phyloP scores from a whole-genome alignment of 2,888 invertebrate species.

The Oscheius sp. region DNA sequence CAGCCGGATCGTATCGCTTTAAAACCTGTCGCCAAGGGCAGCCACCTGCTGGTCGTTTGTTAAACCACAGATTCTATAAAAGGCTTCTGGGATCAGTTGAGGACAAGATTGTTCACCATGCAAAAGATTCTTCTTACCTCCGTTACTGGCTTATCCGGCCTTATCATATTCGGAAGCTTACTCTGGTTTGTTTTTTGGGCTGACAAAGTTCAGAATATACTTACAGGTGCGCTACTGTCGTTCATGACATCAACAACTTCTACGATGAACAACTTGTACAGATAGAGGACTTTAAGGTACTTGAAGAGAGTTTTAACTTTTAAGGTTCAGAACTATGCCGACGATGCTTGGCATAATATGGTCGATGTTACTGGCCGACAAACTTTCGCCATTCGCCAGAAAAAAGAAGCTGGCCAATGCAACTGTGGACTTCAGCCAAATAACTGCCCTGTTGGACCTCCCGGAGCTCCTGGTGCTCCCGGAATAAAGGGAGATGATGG shows the following conservation, averaged over 20 bases:
- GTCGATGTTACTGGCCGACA: slow-evolving; percentile 18
- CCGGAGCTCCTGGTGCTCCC: slow-evolving; percentile 21
- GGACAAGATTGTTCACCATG: not conserved
- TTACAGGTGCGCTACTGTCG: too few relatives aligned
- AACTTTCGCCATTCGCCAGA: slow-evolving; percentile 19
- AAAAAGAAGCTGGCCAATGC: slow-evolving; percentile 19
- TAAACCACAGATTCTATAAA: slow-evolving; percentile 7
- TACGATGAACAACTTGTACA: slow-evolving; percentile 5
- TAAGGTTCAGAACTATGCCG: slow-evolving; percentile 21
- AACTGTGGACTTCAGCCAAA: slow-evolving; percentile 25
- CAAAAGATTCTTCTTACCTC: slow-evolving; percentile 9
- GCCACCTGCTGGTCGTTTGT: slow-evolving; percentile 9
- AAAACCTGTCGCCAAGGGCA: slow-evolving; percentile 24
- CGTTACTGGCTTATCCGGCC: slow-evolving; percentile 15
- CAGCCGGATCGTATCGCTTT: slow-evolving; percentile 20
- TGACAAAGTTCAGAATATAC: too few relatives aligned
- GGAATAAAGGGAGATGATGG: slow-evolving; percentile 18
- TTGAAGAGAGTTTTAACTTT: not conserved
- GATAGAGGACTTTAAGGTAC: slow-evolving; percentile 24
- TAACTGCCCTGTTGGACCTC: slow-evolving; percentile 24
- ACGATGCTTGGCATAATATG: slow-evolving; percentile 27
- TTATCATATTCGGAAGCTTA: slow-evolving; percentile 6
- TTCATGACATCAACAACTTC: slow-evolving; percentile 24
- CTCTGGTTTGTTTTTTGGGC: slow-evolving; percentile 1
- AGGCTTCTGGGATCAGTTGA: not conserved